These are phyloP conservation scores for Cuniculus paca DNA, from an alignment of 2,797 vertebrate species.

Conservation along the genomic window DNA sequence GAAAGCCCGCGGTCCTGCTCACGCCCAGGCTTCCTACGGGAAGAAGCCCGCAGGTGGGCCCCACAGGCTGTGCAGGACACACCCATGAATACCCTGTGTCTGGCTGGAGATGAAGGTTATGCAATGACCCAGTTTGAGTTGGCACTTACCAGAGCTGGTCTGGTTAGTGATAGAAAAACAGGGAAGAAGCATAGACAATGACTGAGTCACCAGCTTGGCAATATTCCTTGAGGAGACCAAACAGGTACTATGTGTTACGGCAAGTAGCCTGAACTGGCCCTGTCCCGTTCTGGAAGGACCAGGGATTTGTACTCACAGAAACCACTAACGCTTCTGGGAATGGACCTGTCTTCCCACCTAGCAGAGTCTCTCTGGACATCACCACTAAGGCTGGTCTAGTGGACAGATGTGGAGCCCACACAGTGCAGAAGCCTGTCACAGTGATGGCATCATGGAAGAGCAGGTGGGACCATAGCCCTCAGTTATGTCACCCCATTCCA, in stretches of 20 bases:
- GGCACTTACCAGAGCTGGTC: neutral
- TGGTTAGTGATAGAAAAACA: neutral
- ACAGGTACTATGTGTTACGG: fast-evolving
- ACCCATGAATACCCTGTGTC: neutral
- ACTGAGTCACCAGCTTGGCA: fast-evolving
- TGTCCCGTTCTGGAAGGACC: neutral
- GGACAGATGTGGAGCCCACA: neutral
- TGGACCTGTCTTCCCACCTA: neutral
- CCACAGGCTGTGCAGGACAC: neutral
- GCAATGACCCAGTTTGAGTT: fast-evolving
- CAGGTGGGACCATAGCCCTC: fast-evolving
- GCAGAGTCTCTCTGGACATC: neutral
- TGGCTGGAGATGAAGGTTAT: neutral
- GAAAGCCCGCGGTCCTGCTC: neutral
- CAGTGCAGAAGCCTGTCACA: neutral
- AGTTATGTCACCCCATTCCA: fast-evolving
- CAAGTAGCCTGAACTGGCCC: neutral
- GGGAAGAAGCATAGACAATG: neutral
- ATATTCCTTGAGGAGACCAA: neutral
- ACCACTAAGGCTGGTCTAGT: neutral
- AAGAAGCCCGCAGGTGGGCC: neutral
- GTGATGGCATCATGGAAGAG: neutral
- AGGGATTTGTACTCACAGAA: neutral
- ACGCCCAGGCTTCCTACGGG: neutral
- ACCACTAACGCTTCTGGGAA: neutral